Base-by-base conservation (phyloP, 2,797 vertebrate genomes). In the Microchirus variegatus region DNA sequence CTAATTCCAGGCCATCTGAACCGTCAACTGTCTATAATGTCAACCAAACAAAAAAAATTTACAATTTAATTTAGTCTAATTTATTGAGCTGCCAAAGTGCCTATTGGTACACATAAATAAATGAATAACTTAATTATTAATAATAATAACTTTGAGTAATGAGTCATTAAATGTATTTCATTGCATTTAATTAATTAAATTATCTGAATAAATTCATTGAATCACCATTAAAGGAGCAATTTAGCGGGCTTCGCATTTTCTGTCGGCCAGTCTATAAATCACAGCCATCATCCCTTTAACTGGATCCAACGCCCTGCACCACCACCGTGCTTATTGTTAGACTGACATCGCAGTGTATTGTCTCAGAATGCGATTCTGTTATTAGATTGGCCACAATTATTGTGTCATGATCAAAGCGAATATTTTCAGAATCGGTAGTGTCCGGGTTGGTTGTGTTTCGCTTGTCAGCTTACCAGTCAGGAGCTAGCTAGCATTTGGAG, bases 221-320 rank as follows among this genome's bases (percentile, higher is more conserved):
- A 22, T 18, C 11, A 56, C 11, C 6, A 49, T 65, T 17, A 68
- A 55, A 37, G 19, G 62, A 35, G 10, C 31, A 26, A 62, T 56
- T 59, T 1, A 43, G 41, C 2, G 12, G 1, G 16, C 52, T 71
- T 11, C 9, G 6, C 22, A 44, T 69, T 86, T 84, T 75, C 16
- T 77, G 78, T 81, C 85, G 87, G 73, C 78, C 2, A 7, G 54
- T 63, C n/a, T 16, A 58, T 70, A 53, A 57, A 35, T n/a, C 31
- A 43, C 50, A 63, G 42, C 19, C 2, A 45, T 12, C 17, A 36
- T 75, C 77, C 85, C 86, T 90, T 91, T 90, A 88, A 89, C 9
- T 37, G 70, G 50, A 80, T 88, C 80, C 86, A 87, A 90, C 89
- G 89, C 90, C 90, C 90, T 89, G 82, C 86, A 83, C 83, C 86